Evolutionary conservation across 2,113 vertebrate genomes (phyloP), one percentile per base, ranked within the genome.

Genomic region (Cavia porcellus): DNA sequence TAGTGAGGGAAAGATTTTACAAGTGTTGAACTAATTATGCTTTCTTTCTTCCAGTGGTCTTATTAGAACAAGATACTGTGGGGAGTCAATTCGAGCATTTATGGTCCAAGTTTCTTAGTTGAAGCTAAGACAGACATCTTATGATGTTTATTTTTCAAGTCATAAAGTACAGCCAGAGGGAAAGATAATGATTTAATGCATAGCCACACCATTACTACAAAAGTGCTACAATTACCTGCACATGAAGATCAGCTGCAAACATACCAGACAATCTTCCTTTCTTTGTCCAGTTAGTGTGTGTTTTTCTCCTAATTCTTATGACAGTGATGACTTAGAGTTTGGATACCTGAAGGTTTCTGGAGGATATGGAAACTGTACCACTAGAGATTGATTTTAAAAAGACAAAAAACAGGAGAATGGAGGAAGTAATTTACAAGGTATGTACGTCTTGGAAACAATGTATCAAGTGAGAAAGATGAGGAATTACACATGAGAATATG

Each of bases 51-150:
- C 75, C 66, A 92, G 4, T 64, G 15, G 1, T 83, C 35, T 94
- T 92, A n/a, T 77, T 96, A 81, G 50, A 75, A 5, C 28, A 81
- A 85, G 72, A 42, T 77, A 86, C 35, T 86, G 38, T 32, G n/a
- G 68, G 45, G n/a, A 82, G 61, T 83, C 70, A 90, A 87, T n/a
- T 62, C 0, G 25, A 77, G 12, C n/a, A 84, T 74, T 95, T 90
- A 59, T 72, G 32, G 52, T 20, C 25, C 52, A 80, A 0, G 68
- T 88, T 93, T 90, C 55, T 90, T 93, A 20, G 25, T 68, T 79
- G 38, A 86, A 92, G 61, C 3, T 1, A 28, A 96, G 32, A n/a
- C n/a, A 68, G n/a, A 45, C 50, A 8, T 68, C 85, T 55, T 57
- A 84, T 52, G 75, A 92, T 93, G 70, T 70, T 7, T 35, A 72